Conservation (phyloP, 2,888 invertebrate species). For the Bibio marci region DNA sequence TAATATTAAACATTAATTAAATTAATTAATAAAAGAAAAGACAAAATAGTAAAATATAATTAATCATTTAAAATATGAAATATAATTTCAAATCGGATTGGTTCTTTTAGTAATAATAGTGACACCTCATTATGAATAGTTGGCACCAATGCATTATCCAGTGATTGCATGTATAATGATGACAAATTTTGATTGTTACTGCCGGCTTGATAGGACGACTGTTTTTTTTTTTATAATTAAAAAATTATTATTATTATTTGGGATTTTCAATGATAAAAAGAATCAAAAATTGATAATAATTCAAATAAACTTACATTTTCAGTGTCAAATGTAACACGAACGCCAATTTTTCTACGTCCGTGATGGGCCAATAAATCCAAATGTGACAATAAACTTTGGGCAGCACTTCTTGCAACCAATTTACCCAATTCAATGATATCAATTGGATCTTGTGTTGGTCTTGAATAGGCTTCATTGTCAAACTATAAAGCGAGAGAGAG, state of each 20-base stretch:
- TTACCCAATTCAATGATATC: conserved; percentile 63
- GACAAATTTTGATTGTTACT: conserved; percentile 47
- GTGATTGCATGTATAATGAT: conserved; percentile 57
- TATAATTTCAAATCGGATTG: conserved; percentile 53
- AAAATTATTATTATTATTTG: no score
- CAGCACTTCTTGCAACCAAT: conserved; percentile 55
- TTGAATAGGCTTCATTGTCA: conserved; percentile 17
- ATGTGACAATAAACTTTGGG: conserved; percentile 53
- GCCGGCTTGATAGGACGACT: conserved; percentile 68
- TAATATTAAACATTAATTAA: no score
- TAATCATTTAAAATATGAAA: conserved; percentile 55
- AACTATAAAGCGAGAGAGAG: conserved; percentile 8
- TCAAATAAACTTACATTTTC: conserved; percentile 45
- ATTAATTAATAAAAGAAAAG: no score
- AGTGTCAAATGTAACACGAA: conserved; percentile 55
- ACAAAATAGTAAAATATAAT: no score
- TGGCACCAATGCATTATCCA: conserved; percentile 66
- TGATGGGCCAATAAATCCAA: conserved; percentile 52
- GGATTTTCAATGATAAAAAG: no score
- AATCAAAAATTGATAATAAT: background rate
- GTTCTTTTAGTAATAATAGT: conserved; percentile 37
- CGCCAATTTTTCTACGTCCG: conserved; percentile 48
- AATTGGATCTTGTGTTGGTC: conserved; percentile 40
- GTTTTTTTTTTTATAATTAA: no score
- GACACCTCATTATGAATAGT: conserved; percentile 58